These are phyloP conservation scores for Mesocricetus auratus DNA, from an alignment of 2,113 vertebrate genomes.

Conservation along the genomic window DNA sequence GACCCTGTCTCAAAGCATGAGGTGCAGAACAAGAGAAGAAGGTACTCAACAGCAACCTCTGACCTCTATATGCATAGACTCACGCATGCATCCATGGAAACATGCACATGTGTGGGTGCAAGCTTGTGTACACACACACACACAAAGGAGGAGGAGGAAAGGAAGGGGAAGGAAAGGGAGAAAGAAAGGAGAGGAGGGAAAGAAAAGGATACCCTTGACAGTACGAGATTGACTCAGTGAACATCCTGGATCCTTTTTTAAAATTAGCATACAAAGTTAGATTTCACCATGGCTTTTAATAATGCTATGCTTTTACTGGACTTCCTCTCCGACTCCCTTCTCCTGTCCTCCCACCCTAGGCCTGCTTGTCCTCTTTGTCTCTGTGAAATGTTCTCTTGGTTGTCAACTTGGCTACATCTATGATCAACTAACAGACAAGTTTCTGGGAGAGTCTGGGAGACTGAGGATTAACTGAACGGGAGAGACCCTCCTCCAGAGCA, in stretches of 20 bases:
- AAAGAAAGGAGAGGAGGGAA: too few relatives aligned
- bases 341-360: background rate
- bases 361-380: background rate
- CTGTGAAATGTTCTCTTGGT: background rate
- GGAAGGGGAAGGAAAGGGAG: too few relatives aligned
- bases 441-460: background rate
- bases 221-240: background rate
- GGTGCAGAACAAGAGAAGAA: background rate
- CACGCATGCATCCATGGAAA: background rate
- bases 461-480: background rate
- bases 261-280: background rate
- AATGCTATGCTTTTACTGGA: background rate
- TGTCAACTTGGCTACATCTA: background rate
- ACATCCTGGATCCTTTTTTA: background rate
- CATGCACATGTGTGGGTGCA: background rate
- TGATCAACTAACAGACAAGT: background rate
- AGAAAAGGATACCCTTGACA: background rate
- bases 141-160: background rate
- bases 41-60: background rate
- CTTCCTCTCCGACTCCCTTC: background rate
- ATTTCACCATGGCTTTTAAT: background rate
- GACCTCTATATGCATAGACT: background rate
- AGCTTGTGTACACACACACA: background rate
- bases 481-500: background rate
- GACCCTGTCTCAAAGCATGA: background rate